These are phyloP conservation scores for Adelosebastes latens DNA, from an alignment of 2,797 vertebrate genomes.

Conservation along the genomic window DNA sequence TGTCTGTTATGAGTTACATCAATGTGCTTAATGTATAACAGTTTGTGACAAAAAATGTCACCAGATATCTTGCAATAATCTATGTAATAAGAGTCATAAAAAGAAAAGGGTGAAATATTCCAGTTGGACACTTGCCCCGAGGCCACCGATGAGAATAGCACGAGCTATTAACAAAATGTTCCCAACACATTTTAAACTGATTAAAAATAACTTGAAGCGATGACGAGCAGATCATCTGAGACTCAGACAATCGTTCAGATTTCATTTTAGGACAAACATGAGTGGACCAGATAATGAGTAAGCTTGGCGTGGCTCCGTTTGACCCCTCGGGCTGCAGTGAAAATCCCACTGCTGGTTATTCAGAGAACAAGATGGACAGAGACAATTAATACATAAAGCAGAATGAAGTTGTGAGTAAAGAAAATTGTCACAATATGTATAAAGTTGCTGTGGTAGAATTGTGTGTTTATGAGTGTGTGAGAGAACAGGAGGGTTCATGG, in stretches of 20 bases:
- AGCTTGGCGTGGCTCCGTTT: constrained; percentile 2
- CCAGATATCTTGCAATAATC: not conserved
- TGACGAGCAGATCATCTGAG: constrained; percentile 20
- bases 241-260: constrained; percentile 6
- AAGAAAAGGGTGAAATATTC: not conserved
- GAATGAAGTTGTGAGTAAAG: not conserved
- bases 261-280: constrained; percentile 33
- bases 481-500: not conserved
- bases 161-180: constrained; percentile 38
- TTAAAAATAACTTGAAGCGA: constrained; percentile 32
- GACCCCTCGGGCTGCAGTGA: constrained; percentile 24
- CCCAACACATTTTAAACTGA: constrained; percentile 32
- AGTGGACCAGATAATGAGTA: constrained; percentile 41
- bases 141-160: not conserved
- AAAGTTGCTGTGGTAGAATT: not conserved
- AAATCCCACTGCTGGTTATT: constrained; percentile 36
- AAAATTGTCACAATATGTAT: not conserved
- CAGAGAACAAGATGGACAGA: not conserved
- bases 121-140: not conserved
- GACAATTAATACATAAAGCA: not conserved
- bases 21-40: not conserved
- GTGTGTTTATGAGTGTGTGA: not conserved
- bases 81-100: not conserved
- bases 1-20: not conserved
- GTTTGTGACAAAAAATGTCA: constrained; percentile 1